Percentiles rank a stretch among this genome's conserved stretches.
Evolutionary conservation across 2,888 invertebrate species (phyloP).

Genomic region (Rutpela maculata): DNA sequence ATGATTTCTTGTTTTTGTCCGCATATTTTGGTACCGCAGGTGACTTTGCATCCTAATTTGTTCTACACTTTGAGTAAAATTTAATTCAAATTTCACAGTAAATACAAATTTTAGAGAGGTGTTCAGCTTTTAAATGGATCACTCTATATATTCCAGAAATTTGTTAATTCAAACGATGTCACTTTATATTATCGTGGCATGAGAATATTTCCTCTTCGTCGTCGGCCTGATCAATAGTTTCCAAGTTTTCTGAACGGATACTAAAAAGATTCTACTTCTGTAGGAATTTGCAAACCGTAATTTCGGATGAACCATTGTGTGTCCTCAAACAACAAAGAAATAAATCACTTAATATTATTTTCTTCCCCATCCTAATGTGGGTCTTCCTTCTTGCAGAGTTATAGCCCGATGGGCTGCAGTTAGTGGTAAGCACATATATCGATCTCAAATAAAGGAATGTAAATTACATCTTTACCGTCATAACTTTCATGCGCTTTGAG

Average conservation of each 20-base stretch:
- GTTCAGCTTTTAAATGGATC: no score
- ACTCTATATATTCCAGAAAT: no score
- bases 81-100: no score
- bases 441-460: slow-evolving; percentile 7
- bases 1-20: no score
- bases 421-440: slow-evolving; percentile 7
- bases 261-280: slow-evolving; percentile 4
- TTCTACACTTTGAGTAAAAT: no score
- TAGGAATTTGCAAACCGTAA: not conserved
- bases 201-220: not conserved
- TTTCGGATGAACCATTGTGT: slow-evolving; percentile 3
- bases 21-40: no score
- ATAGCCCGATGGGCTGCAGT: not conserved
- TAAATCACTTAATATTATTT: slow-evolving; percentile 7
- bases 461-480: slow-evolving; percentile 4
- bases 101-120: no score
- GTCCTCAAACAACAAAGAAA: slow-evolving; percentile 7
- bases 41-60: no score
- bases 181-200: not conserved
- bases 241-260: not conserved
- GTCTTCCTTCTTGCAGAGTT: not conserved
- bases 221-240: not conserved
- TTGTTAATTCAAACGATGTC: no score
- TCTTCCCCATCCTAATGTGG: slow-evolving; percentile 3
- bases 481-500: not conserved